phyloP scores from a whole-genome alignment of 2,888 invertebrate species.

The Macrophya annulata region DNA sequence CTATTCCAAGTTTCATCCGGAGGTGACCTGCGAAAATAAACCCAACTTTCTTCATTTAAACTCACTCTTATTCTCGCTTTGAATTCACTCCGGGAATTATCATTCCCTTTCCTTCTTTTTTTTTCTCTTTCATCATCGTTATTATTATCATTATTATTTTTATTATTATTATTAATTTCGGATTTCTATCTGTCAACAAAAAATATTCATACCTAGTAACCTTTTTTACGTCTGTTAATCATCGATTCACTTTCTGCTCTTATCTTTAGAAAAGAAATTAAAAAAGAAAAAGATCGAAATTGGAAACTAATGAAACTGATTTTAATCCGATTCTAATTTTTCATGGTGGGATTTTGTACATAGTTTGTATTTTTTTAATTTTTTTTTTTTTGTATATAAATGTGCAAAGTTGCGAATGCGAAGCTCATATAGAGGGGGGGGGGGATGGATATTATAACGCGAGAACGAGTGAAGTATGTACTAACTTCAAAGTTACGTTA shows the following conservation, averaged over 20 bases:
- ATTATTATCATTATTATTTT: background rate
- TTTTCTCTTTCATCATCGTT: background rate
- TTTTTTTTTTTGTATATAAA: background rate
- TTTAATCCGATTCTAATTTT: background rate
- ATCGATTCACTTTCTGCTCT: too few relatives aligned
- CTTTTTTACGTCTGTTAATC: too few relatives aligned
- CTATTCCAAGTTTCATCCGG: constrained; percentile 26
- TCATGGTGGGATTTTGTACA: background rate
- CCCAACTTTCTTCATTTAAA: constrained; percentile 36
- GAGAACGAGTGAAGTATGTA: background rate
- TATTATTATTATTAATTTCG: background rate
- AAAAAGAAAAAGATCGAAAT: background rate
- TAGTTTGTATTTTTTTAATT: background rate
- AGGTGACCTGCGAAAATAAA: constrained; percentile 16
- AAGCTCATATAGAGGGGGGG: background rate
- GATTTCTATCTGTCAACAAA: background rate
- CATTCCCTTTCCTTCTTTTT: background rate
- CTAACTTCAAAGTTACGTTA: constrained; percentile 21
- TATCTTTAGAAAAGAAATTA: too few relatives aligned
- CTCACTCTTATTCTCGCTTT: constrained; percentile 1
- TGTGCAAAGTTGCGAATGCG: background rate
- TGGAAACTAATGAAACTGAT: background rate
- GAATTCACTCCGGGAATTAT: constrained; percentile 27
- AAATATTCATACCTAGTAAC: background rate
- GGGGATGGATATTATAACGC: too few relatives aligned